Conservation (phyloP, 1,140 invertebrate genomes). For the Teleogryllus occipitalis region DNA sequence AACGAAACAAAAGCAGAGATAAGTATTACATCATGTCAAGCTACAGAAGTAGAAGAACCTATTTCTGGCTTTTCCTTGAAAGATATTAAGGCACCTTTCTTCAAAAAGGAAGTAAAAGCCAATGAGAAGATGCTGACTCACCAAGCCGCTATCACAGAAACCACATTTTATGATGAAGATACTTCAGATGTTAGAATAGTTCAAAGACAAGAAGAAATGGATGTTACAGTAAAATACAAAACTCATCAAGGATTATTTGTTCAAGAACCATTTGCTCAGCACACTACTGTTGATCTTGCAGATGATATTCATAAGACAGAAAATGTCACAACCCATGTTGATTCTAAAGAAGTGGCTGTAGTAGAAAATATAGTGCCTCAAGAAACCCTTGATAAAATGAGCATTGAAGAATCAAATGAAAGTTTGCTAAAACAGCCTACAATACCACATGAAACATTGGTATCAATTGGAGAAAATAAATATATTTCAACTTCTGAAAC, state of each 20-base stretch:
- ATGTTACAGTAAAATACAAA: conserved; percentile 10
- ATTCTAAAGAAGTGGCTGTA: conserved; percentile 7
- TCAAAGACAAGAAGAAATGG: not conserved
- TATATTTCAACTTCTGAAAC: conserved; percentile 23
- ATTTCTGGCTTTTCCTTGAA: no score
- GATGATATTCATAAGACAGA: not conserved
- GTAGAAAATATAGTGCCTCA: not conserved
- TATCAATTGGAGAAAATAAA: conserved; percentile 21
- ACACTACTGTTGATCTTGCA: not conserved
- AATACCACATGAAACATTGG: conserved; percentile 10
- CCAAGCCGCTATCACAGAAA: not conserved
- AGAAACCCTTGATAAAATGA: no score
- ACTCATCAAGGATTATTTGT: not conserved
- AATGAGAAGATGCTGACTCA: not conserved
- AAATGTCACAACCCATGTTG: not conserved
- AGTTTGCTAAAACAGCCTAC: no score
- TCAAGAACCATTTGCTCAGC: conserved; percentile 1
- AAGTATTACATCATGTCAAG: no score
- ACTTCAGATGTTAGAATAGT: not conserved
- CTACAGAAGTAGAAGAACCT: no score
- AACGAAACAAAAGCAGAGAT: no score
- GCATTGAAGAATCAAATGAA: no score
- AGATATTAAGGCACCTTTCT: no score
- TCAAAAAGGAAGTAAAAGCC: conserved; percentile 7
- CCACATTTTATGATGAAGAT: not conserved